Conservation (phyloP, 2,888 invertebrate genomes). For the Polydesmus complanatus region DNA sequence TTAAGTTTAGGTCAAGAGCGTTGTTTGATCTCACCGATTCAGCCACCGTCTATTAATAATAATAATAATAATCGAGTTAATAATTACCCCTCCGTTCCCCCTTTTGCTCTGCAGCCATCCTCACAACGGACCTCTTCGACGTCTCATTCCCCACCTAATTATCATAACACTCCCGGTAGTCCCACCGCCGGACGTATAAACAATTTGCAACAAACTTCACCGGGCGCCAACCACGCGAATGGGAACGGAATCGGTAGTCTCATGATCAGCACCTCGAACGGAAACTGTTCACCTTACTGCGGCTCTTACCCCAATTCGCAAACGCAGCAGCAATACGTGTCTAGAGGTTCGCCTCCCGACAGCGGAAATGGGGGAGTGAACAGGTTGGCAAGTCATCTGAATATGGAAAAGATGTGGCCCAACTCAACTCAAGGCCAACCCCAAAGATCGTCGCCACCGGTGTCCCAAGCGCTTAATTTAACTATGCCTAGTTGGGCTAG, state of each 20-base stretch:
- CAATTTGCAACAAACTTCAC: slow-evolving; percentile 2
- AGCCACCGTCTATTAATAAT: not conserved
- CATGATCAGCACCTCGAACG: not conserved
- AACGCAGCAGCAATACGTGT: slow-evolving; percentile 5
- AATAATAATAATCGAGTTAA: slow-evolving; percentile 1
- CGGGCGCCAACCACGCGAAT: not conserved
- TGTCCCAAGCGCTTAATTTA: slow-evolving; percentile 21
- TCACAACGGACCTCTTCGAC: slow-evolving; percentile 4
- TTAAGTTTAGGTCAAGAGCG: slow-evolving; percentile 29
- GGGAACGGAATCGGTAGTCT: not conserved
- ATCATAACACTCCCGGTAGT: slow-evolving; percentile 21
- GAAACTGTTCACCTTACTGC: not conserved
- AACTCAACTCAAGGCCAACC: slow-evolving; percentile 1
- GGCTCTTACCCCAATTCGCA: not conserved
- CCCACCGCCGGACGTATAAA: slow-evolving; percentile 11
- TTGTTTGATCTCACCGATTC: slow-evolving; percentile 4
- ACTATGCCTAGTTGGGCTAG: slow-evolving; percentile 33
- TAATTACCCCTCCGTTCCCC: not conserved
- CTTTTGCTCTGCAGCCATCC: not conserved
- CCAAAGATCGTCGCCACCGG: slow-evolving; percentile 14
- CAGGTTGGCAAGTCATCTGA: slow-evolving; percentile 43
- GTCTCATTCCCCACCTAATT: slow-evolving; percentile 13
- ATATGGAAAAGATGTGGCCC: slow-evolving; percentile 85
- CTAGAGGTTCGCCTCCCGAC: slow-evolving; percentile 18
- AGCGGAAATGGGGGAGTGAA: not conserved